Evolutionary conservation across 2,113 vertebrate species (phyloP), one percentile per base, ranked within the genome.

Genomic region (Labeo catla): DNA sequence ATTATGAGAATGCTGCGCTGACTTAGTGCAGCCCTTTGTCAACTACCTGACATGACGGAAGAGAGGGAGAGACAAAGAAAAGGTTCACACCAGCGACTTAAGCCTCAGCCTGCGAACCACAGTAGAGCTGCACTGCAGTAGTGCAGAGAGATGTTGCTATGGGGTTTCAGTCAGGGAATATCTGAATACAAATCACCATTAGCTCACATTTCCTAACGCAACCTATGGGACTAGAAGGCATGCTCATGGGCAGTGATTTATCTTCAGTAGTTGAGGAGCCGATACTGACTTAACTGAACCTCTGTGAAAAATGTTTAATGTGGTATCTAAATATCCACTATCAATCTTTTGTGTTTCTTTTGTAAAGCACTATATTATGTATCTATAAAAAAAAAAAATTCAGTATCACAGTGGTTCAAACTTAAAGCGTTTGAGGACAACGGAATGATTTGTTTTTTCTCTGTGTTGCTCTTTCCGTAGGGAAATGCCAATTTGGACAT

Each of bases 401-500:
- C 11, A 23, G 36, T 59, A 57, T 34, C 13, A 52, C 11, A 28
- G 8, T 78, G 2, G 52, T 21, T 19, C 1, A 61, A 61, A 11
- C 61, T 45, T 4, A 45, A 81, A 68, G 57, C n/a, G 47, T 74
- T 84, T 73, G 23, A 84, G 77, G 11, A 39, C 65, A 59, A 4
- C 65, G 66, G 88, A 76, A 76, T 83, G 68, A 81, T 23, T 82
- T 70, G 47, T 66, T 88, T 63, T 76, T 11, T 88, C 43, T 87
- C 70, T 86, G 15, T 85, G 4, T 88, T 19, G 74, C 80, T 43
- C 36, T 65, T 34, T 21, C 73, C 91, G 59, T 91, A 99, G 98
- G 98, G 98, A 89, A 99, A 76, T 70, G 98, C 98, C 90, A 99
- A 97, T 93, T 91, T 99, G 93, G 98, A 99, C 95, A 97, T 99